phyloP scores from a whole-genome alignment of 2,888 invertebrate genomes.

The Calameuta filiformis region DNA sequence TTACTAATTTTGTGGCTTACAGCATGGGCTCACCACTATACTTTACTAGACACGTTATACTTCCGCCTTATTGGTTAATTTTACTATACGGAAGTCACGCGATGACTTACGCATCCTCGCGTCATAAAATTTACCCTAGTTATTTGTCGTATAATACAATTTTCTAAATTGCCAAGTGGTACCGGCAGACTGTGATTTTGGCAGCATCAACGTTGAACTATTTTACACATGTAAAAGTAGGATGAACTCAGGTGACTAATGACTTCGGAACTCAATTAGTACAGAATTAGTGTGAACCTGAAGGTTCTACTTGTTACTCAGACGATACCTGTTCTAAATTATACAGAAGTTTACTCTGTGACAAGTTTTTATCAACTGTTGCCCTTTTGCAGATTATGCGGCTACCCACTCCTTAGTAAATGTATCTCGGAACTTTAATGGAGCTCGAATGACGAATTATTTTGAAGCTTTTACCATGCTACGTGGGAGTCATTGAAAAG shows the following conservation, averaged over 20 bases:
- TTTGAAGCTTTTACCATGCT: neutral
- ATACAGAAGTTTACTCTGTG: neutral
- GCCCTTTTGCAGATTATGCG: neutral
- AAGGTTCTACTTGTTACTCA: neutral
- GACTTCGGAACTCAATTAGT: neutral
- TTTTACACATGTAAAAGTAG: neutral
- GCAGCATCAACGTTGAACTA: neutral
- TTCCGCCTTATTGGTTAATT: neutral
- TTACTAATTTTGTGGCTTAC: slow-evolving; percentile 13
- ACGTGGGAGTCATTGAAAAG: neutral
- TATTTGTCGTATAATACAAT: neutral
- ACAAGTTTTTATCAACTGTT: neutral
- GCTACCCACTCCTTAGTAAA: neutral
- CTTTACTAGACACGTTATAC: neutral
- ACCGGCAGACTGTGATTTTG: neutral
- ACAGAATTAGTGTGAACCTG: neutral
- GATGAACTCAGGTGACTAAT: neutral
- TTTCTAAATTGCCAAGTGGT: neutral
- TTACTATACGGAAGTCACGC: neutral
- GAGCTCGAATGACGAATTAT: neutral
- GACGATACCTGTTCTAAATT: neutral
- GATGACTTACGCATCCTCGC: neutral
- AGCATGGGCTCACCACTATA: neutral
- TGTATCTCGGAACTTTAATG: neutral
- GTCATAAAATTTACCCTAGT: neutral